Evolutionary conservation across 2,797 vertebrate species (phyloP).

Genomic region (Platalea minor): DNA sequence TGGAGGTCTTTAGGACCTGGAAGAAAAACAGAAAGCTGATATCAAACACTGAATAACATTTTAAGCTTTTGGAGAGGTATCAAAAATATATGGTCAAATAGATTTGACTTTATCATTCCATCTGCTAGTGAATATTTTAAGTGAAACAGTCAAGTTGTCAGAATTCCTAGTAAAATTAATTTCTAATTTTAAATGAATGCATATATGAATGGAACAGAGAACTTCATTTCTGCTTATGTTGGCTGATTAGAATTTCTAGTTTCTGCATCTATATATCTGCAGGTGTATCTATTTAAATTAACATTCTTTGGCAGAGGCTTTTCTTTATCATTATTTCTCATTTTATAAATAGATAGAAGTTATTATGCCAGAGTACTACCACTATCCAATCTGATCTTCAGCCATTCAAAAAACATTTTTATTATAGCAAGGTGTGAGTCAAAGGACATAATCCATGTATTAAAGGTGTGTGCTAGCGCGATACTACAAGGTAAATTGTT

Average conservation of each 20-base stretch:
- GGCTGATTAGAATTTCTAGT: neutral
- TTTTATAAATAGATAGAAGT: constrained; percentile 30
- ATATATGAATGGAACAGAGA: neutral
- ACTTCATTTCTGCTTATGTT: neutral
- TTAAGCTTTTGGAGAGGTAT: neutral
- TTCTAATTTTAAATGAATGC: neutral
- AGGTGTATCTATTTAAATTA: neutral
- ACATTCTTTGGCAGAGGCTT: neutral
- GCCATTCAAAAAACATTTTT: constrained; percentile 41
- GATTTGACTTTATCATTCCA: neutral
- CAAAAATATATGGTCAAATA: neutral
- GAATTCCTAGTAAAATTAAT: neutral
- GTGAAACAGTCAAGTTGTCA: neutral
- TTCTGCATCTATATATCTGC: neutral
- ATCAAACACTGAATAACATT: neutral
- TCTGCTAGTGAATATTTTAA: neutral
- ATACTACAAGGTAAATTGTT: constrained; percentile 37
- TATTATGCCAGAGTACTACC: constrained; percentile 1
- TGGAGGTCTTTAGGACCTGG: neutral
- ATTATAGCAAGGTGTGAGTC: neutral
- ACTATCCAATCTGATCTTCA: constrained; percentile 24
- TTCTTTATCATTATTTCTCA: neutral
- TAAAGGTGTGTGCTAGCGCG: constrained; percentile 32
- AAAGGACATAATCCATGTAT: constrained; percentile 52
- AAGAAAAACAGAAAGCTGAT: neutral